Evolutionary conservation across 2,888 invertebrate species (phyloP).

Genomic region (Dasypolia templi): DNA sequence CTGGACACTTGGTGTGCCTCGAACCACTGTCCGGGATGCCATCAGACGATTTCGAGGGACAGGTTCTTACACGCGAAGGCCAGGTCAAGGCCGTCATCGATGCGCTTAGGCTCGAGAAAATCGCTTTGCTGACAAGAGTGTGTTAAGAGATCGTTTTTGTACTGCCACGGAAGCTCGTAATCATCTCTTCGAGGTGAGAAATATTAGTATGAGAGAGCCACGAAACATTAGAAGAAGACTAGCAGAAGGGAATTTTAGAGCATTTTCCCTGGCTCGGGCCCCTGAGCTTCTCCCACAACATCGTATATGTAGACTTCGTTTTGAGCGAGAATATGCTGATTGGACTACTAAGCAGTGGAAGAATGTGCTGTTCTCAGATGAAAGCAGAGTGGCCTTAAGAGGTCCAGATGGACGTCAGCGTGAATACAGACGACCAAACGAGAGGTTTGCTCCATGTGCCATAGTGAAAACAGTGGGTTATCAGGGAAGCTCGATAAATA

Average conservation of each 20-base stretch:
- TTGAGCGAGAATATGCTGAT: background rate
- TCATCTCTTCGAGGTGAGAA: background rate
- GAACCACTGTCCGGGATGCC: conserved; percentile 8
- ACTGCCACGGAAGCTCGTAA: background rate
- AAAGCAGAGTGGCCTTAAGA: background rate
- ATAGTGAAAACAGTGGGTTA: background rate
- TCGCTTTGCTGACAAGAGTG: background rate
- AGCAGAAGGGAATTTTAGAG: background rate
- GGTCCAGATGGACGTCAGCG: background rate
- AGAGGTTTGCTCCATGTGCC: too few species aligned
- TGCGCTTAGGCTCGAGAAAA: background rate
- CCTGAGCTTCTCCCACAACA: background rate
- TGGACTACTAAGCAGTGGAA: background rate
- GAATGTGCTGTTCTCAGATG: too few species aligned
- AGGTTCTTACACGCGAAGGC: background rate
- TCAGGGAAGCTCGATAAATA: background rate
- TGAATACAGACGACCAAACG: background rate
- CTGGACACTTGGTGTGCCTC: conserved; percentile 4
- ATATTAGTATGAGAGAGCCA: background rate
- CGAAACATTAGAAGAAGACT: background rate
- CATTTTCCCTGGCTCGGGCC: background rate
- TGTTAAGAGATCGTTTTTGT: background rate
- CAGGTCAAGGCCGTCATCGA: background rate
- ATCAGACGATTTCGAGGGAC: conserved; percentile 3
- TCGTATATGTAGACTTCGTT: background rate